Percentiles rank a stretch among this genome's conserved stretches.
Conservation (phyloP, 2,113 vertebrate genomes). For the Genyomyrus donnyi region DNA sequence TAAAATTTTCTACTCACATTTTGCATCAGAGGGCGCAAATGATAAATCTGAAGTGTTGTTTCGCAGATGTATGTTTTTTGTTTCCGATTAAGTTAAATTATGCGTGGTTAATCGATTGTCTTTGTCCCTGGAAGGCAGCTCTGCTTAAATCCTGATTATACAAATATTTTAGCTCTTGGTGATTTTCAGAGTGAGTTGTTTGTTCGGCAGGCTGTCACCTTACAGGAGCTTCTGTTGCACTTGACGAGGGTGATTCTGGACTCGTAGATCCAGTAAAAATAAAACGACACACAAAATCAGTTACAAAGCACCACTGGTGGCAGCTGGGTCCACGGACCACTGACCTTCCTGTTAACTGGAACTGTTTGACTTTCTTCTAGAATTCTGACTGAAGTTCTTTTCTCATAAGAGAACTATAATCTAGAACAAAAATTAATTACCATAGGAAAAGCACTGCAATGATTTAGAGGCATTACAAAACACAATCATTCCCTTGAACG, state of each 20-base stretch:
- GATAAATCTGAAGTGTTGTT: neutral
- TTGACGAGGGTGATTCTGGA: neutral
- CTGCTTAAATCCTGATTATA: neutral
- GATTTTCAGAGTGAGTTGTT: neutral
- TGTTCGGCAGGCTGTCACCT: neutral
- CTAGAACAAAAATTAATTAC: conserved; percentile 26
- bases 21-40: neutral
- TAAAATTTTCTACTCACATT: neutral
- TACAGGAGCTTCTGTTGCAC: neutral
- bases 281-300: neutral
- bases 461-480: conserved; percentile 24
- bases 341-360: neutral
- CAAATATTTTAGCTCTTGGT: neutral
- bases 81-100: neutral
- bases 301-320: neutral
- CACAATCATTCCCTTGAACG: conserved; percentile 19
- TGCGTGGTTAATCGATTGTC: neutral
- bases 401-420: neutral
- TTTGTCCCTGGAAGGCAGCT: neutral
- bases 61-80: neutral
- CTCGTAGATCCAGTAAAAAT: neutral
- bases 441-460: neutral
- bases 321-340: neutral
- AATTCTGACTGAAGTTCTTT: neutral
- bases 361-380: neutral